These are phyloP conservation scores for Chondrosia reniformis DNA, from an alignment of 37 sponge, comb jelly and placozoan genomes.

Conservation along the genomic window DNA sequence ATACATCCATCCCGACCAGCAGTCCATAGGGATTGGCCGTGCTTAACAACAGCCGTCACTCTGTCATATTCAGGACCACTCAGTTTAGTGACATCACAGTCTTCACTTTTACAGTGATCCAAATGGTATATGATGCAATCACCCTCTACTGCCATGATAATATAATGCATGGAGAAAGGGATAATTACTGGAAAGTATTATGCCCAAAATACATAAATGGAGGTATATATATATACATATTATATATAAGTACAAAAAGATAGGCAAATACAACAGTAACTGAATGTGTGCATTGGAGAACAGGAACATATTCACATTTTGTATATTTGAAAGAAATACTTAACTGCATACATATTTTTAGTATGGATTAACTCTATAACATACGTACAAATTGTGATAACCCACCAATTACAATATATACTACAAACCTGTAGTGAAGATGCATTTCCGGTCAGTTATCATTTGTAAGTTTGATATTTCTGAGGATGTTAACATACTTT, in stretches of 20 bases:
- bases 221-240: too few species aligned
- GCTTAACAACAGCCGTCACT: constrained; percentile 21
- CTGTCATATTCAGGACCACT: constrained; percentile 56
- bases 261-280: too few species aligned
- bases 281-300: neutral
- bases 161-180: too few species aligned
- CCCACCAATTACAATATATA: too few species aligned
- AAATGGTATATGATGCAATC: constrained; percentile 4
- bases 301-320: neutral
- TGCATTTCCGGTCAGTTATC: constrained; percentile 3
- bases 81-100: constrained; percentile 1
- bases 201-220: too few species aligned
- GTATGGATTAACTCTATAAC: too few species aligned
- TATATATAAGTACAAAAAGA: too few species aligned
- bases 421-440: constrained; percentile 5
- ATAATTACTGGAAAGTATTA: too few species aligned
- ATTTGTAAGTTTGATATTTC: constrained; percentile 11
- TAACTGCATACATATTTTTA: too few species aligned
- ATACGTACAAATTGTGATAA: too few species aligned
- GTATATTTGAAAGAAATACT: too few species aligned
- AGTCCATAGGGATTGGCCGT: constrained; percentile 29
- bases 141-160: constrained; percentile 43
- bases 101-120: too few species aligned
- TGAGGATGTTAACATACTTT: constrained; percentile 17
- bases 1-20: constrained; percentile 53